Evolutionary conservation across 2,113 vertebrate genomes (phyloP).

Genomic region (Anas platyrhynchos): DNA sequence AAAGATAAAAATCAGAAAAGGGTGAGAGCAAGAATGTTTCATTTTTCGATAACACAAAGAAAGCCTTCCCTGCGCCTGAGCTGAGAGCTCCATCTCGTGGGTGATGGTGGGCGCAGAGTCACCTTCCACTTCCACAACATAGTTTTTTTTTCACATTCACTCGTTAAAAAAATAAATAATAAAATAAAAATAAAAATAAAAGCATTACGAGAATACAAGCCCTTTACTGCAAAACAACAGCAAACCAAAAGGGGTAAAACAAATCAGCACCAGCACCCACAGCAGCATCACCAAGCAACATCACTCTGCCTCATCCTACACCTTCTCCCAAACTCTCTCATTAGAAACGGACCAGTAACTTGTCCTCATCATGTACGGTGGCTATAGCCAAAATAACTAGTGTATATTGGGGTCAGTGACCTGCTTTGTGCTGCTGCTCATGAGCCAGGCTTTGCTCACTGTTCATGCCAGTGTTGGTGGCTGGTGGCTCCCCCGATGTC

Average conservation of each 20-base stretch:
- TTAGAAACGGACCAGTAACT: background rate
- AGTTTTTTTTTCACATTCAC: background rate
- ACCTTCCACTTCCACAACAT: accelerated
- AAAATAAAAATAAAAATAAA: background rate
- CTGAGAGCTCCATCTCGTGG: conserved; percentile 76
- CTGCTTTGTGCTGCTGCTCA: accelerated
- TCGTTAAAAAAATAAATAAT: no score
- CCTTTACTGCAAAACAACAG: background rate
- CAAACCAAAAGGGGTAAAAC: background rate
- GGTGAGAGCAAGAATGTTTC: conserved; percentile 17
- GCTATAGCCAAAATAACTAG: background rate
- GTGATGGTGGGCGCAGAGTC: accelerated
- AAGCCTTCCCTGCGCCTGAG: conserved; percentile 19
- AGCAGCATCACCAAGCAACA: background rate
- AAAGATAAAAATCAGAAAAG: conserved; percentile 66
- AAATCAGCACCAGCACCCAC: background rate
- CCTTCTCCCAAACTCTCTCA: background rate
- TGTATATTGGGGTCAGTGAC: accelerated
- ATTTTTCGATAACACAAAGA: background rate
- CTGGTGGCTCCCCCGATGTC: accelerated
- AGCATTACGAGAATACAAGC: background rate
- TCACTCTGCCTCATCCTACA: accelerated
- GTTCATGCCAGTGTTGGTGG: accelerated
- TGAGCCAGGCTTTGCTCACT: accelerated
- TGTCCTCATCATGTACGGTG: background rate